These are phyloP conservation scores for Pituophis catenifer DNA, from an alignment of 2,113 vertebrate species.

Conservation along the genomic window DNA sequence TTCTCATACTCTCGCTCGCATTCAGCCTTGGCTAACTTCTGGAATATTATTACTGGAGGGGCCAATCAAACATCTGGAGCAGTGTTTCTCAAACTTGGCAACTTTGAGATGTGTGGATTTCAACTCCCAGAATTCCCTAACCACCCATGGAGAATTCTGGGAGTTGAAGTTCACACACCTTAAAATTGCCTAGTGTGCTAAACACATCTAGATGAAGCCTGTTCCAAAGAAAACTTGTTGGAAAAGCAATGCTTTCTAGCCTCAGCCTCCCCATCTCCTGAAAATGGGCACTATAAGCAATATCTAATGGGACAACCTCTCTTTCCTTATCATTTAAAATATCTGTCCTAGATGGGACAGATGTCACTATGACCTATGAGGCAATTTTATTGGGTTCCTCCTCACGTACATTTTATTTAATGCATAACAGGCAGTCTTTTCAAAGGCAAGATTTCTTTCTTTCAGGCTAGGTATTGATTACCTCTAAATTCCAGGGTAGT, in stretches of 20 bases:
- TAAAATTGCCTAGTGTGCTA: not conserved
- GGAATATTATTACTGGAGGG: not conserved
- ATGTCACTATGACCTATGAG: not conserved
- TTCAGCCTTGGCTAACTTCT: not conserved
- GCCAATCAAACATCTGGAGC: not conserved
- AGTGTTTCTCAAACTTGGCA: not conserved
- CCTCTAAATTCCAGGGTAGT: not conserved
- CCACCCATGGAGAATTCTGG: not conserved
- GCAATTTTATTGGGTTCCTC: not conserved
- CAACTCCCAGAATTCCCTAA: not conserved
- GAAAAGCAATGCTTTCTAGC: not conserved
- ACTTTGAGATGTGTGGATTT: not conserved
- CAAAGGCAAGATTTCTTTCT: not conserved
- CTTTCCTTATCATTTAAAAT: not conserved
- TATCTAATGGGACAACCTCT: not conserved
- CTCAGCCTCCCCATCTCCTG: not conserved
- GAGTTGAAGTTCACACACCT: not conserved
- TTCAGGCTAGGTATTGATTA: not conserved
- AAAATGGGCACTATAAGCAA: not conserved
- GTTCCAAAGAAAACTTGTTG: not conserved
- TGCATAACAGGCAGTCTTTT: not conserved
- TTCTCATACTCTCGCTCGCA: not conserved
- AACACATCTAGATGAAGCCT: not conserved
- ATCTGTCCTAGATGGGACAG: not conserved
- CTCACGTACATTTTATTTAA: not conserved